Evolutionary conservation across 2,888 invertebrate species (phyloP), one percentile per base, ranked within the genome.

Genomic region (Tipula lateralis): DNA sequence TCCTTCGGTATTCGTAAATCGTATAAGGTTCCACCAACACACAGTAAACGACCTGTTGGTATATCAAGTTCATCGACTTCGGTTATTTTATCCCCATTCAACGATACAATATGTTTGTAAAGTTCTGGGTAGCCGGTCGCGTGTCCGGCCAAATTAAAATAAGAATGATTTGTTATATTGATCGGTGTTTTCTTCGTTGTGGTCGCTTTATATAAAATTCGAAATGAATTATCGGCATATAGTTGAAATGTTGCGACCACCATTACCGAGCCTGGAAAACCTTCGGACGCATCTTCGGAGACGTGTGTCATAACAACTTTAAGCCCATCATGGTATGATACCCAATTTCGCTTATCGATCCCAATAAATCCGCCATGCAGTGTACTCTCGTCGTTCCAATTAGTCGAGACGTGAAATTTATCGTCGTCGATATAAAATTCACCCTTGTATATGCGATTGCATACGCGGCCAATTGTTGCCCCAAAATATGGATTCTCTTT

Each of bases 131-230:
- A 89, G 1, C 95, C 95, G n/a, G 93, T 88, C 29, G 87, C 88
- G 90, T 97, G 96, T n/a, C 98, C 98, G 83, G 94, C 96, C 66
- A 99, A 91, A 91, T 99, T 99, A 90, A 98, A 98, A 89, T 96
- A 98, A 0, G 95, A 93, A 88, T 97, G 95, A 89, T 95, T 96
- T 83, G 97, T 97, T 85, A 99, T 90, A 89, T 96, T 98, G 85
- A 98, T 91, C 13, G 95, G 93, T 0, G 97, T 97, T 0, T 95
- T 92, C 88, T 95, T 95, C 7, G 93, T 94, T 1, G 95, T 93
- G 2, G 92, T 93, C 24, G 96, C 96, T 86, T 91, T 93, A 92
- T 95, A 96, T 86, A 94, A 92, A 4, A 98, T 93, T 85, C 92
- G 91, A 80, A 99, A 91, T 85, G 93, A 93, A 88, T 97, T 96